These are phyloP conservation scores for Nettapus auritus DNA, from an alignment of 2,113 vertebrate species.

Conservation along the genomic window DNA sequence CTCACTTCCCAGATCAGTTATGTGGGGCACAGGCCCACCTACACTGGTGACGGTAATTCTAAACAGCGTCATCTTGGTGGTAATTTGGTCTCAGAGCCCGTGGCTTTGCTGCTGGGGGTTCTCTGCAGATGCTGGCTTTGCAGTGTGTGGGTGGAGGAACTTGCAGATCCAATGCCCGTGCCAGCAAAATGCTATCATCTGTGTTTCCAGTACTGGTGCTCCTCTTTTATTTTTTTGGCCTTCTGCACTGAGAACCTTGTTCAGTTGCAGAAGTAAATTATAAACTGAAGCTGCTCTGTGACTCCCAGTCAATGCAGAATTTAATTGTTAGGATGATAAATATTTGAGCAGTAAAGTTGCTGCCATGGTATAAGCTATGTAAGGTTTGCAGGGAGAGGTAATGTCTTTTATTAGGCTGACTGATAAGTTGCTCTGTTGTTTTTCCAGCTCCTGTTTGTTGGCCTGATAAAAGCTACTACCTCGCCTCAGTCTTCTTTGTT, in stretches of 20 bases:
- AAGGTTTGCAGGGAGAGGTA: conserved; percentile 10
- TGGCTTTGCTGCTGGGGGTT: neutral
- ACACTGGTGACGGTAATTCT: neutral
- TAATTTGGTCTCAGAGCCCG: conserved; percentile 20
- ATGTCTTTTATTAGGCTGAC: conserved; percentile 33
- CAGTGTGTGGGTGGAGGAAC: neutral
- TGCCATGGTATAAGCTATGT: neutral
- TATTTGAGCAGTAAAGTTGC: neutral
- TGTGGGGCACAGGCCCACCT: neutral
- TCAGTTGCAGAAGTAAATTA: neutral
- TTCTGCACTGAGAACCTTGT: neutral
- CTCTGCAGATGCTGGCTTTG: neutral
- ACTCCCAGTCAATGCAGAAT: neutral
- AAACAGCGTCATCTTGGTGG: neutral
- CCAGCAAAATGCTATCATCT: neutral
- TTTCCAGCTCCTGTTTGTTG: neutral
- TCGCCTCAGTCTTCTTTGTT: neutral
- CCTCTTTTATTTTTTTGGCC: neutral
- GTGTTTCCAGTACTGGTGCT: neutral
- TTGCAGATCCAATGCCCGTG: neutral
- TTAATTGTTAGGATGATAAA: neutral
- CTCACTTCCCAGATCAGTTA: neutral
- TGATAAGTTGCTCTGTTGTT: conserved; percentile 30
- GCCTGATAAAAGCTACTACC: conserved; percentile 4
- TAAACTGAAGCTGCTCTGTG: neutral